Percentiles rank a stretch among this genome's conserved stretches.
phyloP scores from a whole-genome alignment of 1,140 invertebrate genomes.

The Trypoxylus dichotomus region DNA sequence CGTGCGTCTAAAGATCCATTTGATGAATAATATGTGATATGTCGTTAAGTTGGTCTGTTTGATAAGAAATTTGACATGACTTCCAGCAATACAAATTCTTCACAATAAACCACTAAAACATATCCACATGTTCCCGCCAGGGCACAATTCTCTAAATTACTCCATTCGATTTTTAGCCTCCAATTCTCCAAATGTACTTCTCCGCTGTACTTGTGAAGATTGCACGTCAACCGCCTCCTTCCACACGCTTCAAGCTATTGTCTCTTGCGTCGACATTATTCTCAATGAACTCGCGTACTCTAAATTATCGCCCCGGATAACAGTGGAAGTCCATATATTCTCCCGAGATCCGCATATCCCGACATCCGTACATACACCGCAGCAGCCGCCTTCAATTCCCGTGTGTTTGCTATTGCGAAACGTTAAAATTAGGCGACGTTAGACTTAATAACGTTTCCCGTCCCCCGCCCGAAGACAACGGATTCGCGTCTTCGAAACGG shows the following conservation, averaged over 20 bases:
- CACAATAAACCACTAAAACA: too few species aligned
- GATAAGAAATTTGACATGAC: too few species aligned
- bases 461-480: background rate
- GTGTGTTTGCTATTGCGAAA: background rate
- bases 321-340: background rate
- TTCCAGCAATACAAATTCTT: too few species aligned
- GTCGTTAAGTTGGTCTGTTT: too few species aligned
- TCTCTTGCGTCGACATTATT: background rate
- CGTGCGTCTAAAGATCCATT: too few species aligned
- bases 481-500: background rate
- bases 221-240: background rate
- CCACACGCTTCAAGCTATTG: background rate
- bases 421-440: slow-evolving; percentile 2
- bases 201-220: too few species aligned
- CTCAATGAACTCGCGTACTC: background rate
- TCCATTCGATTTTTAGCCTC: too few species aligned
- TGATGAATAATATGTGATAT: too few species aligned
- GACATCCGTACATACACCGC: background rate
- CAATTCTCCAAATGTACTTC: too few species aligned
- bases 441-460: background rate
- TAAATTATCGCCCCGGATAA: background rate
- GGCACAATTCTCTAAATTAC: too few species aligned
- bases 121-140: too few species aligned
- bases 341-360: background rate
- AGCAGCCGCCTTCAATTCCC: background rate